These are phyloP conservation scores for Gerris lacustris DNA, from an alignment of 2,888 invertebrate genomes.

Conservation along the genomic window DNA sequence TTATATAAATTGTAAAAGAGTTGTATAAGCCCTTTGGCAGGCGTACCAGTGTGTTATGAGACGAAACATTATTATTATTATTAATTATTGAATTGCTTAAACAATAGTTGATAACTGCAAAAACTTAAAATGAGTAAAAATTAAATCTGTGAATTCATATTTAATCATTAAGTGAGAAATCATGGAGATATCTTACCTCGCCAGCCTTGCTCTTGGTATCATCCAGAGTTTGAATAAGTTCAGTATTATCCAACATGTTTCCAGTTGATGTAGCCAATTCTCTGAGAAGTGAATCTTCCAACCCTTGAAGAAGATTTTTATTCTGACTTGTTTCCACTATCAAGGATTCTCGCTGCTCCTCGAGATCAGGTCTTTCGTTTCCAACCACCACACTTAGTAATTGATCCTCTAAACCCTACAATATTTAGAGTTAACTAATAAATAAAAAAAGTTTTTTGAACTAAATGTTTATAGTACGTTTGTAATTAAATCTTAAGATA, in stretches of 20 bases:
- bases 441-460: constrained; percentile 13
- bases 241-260: constrained; percentile 85
- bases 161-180: too few species aligned
- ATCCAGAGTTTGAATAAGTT: constrained; percentile 71
- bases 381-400: constrained; percentile 78
- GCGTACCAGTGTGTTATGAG: too few species aligned
- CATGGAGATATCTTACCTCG: constrained; percentile 45
- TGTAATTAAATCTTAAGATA: too few species aligned
- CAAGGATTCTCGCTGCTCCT: constrained; percentile 70
- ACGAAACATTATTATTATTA: too few species aligned
- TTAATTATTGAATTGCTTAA: too few species aligned
- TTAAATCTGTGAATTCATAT: too few species aligned
- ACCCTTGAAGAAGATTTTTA: constrained; percentile 64
- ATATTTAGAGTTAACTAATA: constrained; percentile 16
- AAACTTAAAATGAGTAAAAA: too few species aligned
- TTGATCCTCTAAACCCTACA: constrained; percentile 76
- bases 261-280: constrained; percentile 78
- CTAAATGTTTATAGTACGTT: not conserved
- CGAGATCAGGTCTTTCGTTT: constrained; percentile 73
- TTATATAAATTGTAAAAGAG: too few species aligned
- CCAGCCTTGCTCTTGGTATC: constrained; percentile 77
- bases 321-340: constrained; percentile 77
- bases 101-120: too few species aligned
- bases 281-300: constrained; percentile 72
- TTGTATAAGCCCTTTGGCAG: too few species aligned